Conservation (phyloP, 2,888 invertebrate species). For the Ophioninae sp. region DNA sequence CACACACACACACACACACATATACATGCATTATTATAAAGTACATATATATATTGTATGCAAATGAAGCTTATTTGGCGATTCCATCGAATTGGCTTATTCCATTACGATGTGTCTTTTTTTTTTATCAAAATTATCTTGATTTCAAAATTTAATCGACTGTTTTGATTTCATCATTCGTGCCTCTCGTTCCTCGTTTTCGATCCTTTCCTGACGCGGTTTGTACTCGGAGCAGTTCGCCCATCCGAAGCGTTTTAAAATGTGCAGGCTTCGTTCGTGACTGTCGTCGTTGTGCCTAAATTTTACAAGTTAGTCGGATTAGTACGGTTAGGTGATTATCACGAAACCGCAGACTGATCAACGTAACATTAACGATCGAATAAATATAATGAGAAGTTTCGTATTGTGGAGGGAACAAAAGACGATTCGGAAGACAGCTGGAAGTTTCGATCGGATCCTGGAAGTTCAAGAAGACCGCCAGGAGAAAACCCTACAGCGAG, state of each 20-base stretch:
- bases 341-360: neutral
- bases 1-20: constrained; percentile 22
- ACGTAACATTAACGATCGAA: neutral
- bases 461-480: neutral
- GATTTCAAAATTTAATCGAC: constrained; percentile 20
- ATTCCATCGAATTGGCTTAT: constrained; percentile 37
- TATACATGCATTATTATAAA: constrained; percentile 39
- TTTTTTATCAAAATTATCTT: constrained; percentile 27
- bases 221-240: constrained; percentile 8
- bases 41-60: constrained; percentile 54
- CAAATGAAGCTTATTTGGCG: constrained; percentile 48
- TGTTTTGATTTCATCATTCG: constrained; percentile 13
- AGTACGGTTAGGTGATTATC: neutral
- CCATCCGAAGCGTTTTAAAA: neutral
- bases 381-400: neutral
- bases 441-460: neutral
- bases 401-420: neutral
- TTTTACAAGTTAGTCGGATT: neutral
- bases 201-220: neutral
- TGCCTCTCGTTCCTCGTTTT: constrained; percentile 19
- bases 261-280: constrained; percentile 23
- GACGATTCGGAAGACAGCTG: neutral
- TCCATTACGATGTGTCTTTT: constrained; percentile 21
- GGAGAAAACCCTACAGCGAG: neutral
- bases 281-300: constrained; percentile 39